Evolutionary conservation across 1,140 invertebrate species (phyloP).

Genomic region (Drosophila subobscura): DNA sequence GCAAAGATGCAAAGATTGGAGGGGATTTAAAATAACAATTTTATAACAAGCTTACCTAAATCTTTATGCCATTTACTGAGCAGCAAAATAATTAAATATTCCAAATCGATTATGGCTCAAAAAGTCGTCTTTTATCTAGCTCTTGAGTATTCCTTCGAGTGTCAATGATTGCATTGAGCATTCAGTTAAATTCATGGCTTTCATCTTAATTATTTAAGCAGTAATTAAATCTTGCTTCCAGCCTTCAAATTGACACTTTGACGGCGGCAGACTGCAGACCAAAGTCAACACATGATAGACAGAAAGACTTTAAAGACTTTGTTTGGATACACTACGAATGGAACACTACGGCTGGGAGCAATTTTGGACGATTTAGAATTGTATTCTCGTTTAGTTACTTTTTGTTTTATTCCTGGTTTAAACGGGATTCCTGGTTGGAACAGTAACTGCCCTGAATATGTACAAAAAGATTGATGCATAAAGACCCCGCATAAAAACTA

Average conservation of each 20-base stretch:
- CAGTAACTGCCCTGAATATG: too few relatives aligned
- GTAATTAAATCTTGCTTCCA: slow-evolving; percentile 54
- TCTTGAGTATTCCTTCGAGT: slow-evolving; percentile 14
- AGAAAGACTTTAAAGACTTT: too few relatives aligned
- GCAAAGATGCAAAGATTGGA: slow-evolving; percentile 8
- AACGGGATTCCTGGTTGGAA: too few relatives aligned
- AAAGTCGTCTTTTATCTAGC: not conserved
- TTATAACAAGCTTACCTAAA: slow-evolving; percentile 53
- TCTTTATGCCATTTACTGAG: slow-evolving; percentile 34
- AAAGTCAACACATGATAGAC: not conserved
- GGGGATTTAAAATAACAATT: slow-evolving; percentile 20
- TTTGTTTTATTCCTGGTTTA: too few relatives aligned
- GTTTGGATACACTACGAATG: too few relatives aligned
- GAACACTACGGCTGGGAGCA: too few relatives aligned
- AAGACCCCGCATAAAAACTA: too few relatives aligned
- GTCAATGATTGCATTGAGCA: slow-evolving; percentile 36
- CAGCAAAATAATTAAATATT: slow-evolving; percentile 13
- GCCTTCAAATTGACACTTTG: slow-evolving; percentile 44
- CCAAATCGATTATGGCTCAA: slow-evolving; percentile 20
- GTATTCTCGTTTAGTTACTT: too few relatives aligned
- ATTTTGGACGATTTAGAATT: too few relatives aligned
- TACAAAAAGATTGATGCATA: too few relatives aligned
- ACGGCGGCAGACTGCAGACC: slow-evolving; percentile 22
- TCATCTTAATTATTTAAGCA: slow-evolving; percentile 35
- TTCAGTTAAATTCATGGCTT: slow-evolving; percentile 19